A percentile compares a stretch with the other conserved stretches of the same genome.
These are phyloP conservation scores for Alethe diademata DNA, from an alignment of 2,113 vertebrate species.

Conservation along the genomic window DNA sequence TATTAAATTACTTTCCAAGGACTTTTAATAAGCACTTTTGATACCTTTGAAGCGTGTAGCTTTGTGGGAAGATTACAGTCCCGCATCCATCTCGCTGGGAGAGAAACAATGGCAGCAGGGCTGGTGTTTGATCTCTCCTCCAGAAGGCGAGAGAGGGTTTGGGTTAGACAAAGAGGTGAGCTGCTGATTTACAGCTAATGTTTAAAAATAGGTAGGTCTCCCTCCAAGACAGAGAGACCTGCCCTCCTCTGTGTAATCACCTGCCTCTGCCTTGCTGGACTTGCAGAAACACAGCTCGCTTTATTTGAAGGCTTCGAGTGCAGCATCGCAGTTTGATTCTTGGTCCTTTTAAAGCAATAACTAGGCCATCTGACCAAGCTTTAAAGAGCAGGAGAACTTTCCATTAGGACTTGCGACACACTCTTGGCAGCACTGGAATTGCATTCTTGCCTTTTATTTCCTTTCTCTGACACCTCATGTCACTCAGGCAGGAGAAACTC, in stretches of 20 bases:
- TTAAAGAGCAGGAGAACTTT: constrained; percentile 70
- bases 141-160: constrained; percentile 54
- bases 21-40: constrained; percentile 77
- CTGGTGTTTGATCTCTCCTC: constrained; percentile 69
- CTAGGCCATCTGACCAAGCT: constrained; percentile 71
- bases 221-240: constrained; percentile 72
- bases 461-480: constrained; percentile 61
- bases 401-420: constrained; percentile 61
- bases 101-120: constrained; percentile 69
- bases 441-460: constrained; percentile 67
- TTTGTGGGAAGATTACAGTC: constrained; percentile 73
- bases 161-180: constrained; percentile 61
- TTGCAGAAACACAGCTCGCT: constrained; percentile 56
- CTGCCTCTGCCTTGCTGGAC: constrained; percentile 52
- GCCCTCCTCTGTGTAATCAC: constrained; percentile 65
- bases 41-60: constrained; percentile 66
- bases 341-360: constrained; percentile 66
- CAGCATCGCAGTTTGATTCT: constrained; percentile 59
- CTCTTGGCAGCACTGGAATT: constrained; percentile 49
- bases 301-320: constrained; percentile 71
- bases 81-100: constrained; percentile 70
- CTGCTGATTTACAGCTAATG: constrained; percentile 60
- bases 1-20: constrained; percentile 72
- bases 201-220: constrained; percentile 76
- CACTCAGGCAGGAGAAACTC: constrained; percentile 46